A percentile compares a stretch with the other conserved stretches of the same genome.
Conservation (phyloP, 2,113 vertebrate genomes). For the Synchiropus splendidus region DNA sequence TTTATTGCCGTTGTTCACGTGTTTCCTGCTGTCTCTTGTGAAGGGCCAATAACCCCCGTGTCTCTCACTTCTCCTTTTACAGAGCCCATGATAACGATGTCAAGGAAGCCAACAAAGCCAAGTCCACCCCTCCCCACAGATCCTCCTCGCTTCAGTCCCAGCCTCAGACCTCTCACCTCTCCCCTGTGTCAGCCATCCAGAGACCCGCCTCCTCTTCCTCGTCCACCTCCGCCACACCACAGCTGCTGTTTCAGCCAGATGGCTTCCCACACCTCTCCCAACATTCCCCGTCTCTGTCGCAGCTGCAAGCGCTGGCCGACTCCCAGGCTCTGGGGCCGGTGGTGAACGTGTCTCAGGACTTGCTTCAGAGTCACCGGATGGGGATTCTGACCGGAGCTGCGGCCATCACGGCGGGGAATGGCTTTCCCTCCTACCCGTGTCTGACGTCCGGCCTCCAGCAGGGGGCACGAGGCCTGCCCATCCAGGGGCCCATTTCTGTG, state of each 20-base stretch:
- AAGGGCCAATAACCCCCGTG: background rate
- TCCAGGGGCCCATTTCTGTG: constrained; percentile 68
- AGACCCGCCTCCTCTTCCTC: constrained; percentile 48
- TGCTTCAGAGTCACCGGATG: constrained; percentile 68
- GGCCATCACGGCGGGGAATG: constrained; percentile 33
- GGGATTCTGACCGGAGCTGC: constrained; percentile 47
- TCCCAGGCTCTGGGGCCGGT: constrained; percentile 71
- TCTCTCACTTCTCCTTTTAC: constrained; percentile 22
- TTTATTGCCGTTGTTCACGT: too few relatives aligned
- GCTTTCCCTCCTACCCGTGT: constrained; percentile 54
- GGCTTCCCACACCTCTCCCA: constrained; percentile 65
- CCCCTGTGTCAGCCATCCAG: constrained; percentile 50
- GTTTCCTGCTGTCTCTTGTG: too few relatives aligned
- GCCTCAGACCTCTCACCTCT: constrained; percentile 50
- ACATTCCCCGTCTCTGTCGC: constrained; percentile 58
- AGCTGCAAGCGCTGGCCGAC: constrained; percentile 70
- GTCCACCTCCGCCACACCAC: constrained; percentile 58
- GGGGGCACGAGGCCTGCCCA: constrained; percentile 50
- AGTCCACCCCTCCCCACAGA: constrained; percentile 63
- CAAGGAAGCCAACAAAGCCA: constrained; percentile 74
- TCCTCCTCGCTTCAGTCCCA: constrained; percentile 52
- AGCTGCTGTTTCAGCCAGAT: constrained; percentile 74
- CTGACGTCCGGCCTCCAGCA: constrained; percentile 55
- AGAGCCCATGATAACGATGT: constrained; percentile 77
- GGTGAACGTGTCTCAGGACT: constrained; percentile 70